These are phyloP conservation scores for Nannoperca obscura DNA, from an alignment of 2,797 vertebrate genomes.

Conservation along the genomic window DNA sequence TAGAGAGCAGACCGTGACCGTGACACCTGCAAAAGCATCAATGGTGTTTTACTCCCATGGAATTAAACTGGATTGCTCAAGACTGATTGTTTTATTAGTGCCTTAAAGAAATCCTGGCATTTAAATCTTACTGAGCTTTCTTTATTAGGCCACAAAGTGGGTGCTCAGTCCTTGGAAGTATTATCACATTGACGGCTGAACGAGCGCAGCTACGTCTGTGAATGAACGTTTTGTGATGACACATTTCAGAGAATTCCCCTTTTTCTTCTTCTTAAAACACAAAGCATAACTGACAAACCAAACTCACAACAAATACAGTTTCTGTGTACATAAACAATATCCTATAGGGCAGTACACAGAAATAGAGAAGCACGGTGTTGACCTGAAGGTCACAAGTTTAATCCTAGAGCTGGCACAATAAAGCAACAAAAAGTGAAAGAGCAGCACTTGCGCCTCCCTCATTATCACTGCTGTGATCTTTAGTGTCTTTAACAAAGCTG, in stretches of 20 bases:
- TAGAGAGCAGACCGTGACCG: no score
- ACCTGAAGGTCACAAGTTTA: constrained; percentile 25
- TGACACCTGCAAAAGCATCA: background rate
- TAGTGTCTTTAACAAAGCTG: constrained; percentile 10
- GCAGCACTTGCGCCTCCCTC: background rate
- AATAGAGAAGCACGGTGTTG: background rate
- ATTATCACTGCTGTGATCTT: constrained; percentile 22
- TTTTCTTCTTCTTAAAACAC: background rate
- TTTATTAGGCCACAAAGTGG: constrained; percentile 16
- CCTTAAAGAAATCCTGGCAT: constrained; percentile 6
- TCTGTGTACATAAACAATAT: constrained; percentile 4
- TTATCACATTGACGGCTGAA: background rate
- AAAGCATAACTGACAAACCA: constrained; percentile 2
- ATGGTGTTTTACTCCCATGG: background rate
- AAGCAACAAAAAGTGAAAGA: constrained; percentile 11
- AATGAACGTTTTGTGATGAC: constrained; percentile 7
- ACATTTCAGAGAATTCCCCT: constrained; percentile 9
- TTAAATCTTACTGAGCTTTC: constrained; percentile 1
- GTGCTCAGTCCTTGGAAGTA: constrained; percentile 19
- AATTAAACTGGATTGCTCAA: background rate
- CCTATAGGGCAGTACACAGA: background rate
- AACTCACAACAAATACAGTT: constrained; percentile 13
- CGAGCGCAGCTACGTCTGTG: background rate
- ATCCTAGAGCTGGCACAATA: background rate
- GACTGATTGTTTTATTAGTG: constrained; percentile 10